Evolutionary conservation across 2,888 invertebrate genomes (phyloP).

Genomic region (Eristalis arbustorum): DNA sequence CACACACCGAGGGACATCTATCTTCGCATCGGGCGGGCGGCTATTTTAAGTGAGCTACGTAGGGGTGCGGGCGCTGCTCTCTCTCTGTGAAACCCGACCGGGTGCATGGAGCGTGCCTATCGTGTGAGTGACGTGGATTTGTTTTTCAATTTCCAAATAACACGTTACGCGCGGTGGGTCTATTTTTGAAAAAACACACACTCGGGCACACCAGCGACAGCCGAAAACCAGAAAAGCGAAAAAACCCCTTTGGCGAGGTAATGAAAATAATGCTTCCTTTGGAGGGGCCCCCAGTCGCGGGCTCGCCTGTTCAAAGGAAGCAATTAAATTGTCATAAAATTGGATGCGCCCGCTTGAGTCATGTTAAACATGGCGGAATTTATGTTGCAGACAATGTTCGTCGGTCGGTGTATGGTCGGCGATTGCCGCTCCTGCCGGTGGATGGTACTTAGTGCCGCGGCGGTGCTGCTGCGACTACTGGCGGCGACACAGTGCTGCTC

Average conservation of each 20-base stretch:
- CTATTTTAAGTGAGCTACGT: not conserved
- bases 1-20: conserved; percentile 61
- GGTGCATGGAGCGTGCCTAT: conserved; percentile 44
- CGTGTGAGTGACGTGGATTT: conserved; percentile 61
- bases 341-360: conserved; percentile 65
- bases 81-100: not conserved
- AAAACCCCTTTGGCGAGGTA: conserved; percentile 9
- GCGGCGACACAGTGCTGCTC: not conserved
- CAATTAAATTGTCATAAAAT: conserved; percentile 70
- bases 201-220: not conserved
- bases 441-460: not conserved
- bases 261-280: not conserved
- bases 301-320: conserved; percentile 62
- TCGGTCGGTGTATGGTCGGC: conserved; percentile 9
- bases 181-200: conserved; percentile 55
- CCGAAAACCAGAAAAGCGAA: no score
- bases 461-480: not conserved
- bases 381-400: conserved; percentile 54
- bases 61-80: not conserved
- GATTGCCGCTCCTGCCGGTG: not conserved
- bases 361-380: conserved; percentile 58
- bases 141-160: conserved; percentile 62
- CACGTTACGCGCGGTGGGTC: conserved; percentile 31
- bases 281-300: not conserved
- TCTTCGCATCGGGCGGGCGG: conserved; percentile 32